These are phyloP conservation scores for Drosophila seguyi DNA, from an alignment of 1,140 invertebrate species.

Conservation along the genomic window DNA sequence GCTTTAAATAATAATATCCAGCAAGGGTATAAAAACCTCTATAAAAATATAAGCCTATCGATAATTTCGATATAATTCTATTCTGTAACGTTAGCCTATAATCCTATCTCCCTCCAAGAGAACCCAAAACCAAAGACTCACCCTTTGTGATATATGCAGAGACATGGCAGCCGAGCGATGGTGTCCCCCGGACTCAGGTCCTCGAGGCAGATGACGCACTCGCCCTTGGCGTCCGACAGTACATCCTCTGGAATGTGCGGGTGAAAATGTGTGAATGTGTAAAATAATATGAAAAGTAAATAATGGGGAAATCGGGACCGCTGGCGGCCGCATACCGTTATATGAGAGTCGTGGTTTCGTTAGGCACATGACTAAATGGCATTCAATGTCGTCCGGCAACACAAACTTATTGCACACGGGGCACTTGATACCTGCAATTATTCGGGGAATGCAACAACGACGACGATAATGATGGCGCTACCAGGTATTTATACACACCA, in stretches of 20 bases:
- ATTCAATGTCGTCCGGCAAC: slow-evolving; percentile 98
- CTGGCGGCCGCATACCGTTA: slow-evolving; percentile 91
- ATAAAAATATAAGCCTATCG: no score
- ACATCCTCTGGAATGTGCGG: slow-evolving; percentile 93
- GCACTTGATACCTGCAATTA: slow-evolving; percentile 95
- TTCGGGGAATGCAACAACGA: slow-evolving; percentile 52
- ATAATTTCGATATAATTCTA: no score
- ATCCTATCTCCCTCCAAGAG: no score
- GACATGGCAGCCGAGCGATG: slow-evolving; percentile 98
- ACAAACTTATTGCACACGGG: slow-evolving; percentile 99
- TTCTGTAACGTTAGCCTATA: no score
- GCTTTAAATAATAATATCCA: not conserved
- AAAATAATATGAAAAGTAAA: not conserved
- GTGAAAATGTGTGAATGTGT: not conserved
- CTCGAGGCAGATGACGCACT: slow-evolving; percentile 99
- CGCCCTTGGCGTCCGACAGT: slow-evolving; percentile 96
- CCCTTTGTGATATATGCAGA: slow-evolving; percentile 99
- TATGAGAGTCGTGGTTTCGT: slow-evolving; percentile 99
- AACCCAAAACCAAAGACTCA: slow-evolving; percentile 82
- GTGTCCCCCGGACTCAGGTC: slow-evolving; percentile 97
- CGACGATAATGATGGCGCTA: not conserved
- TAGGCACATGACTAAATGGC: slow-evolving; percentile 99
- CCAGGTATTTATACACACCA: no score
- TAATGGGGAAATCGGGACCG: not conserved
- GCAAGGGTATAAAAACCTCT: no score